Base-by-base conservation (phyloP, 2,888 invertebrate genomes). In the Belgica antarctica region DNA sequence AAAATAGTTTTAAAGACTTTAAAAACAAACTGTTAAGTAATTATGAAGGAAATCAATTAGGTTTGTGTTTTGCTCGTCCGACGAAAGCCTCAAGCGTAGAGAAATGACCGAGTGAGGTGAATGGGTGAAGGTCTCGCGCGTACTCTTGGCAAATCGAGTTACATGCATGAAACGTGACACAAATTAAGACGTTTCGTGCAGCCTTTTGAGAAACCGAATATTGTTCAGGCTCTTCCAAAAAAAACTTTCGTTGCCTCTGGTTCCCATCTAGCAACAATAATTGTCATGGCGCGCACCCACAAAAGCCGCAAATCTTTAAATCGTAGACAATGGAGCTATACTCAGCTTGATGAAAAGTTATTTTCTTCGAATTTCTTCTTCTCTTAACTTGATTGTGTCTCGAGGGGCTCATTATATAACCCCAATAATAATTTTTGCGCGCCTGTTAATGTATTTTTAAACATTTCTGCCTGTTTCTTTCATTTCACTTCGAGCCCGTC, bases 401-500 rank as follows among this genome's bases (percentile, higher is more conserved):
- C 52, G 22, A 17, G 22, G 52, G 52, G 22, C 47, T 47, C 47
- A 41, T 66, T 66, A 47, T 19, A 47, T 66, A 66, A 66, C 65
- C 65, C 27, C 68, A 68, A 68, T 68, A n/a, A n/a, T n/a, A n/a
- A n/a, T 52, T 68, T 59, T 59, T 57, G 52, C 68, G 68, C 68
- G 57, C 68, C 52, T 66, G 47, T 41, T 41, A 63, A 63, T 52
- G 52, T 52, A 52, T 52, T 52, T 52, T 52, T 52, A 52, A 52
- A 52, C 52, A 52, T 52, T 52, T 52, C 22, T 52, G 27, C 59
- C 25, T 15, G 59, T 27, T 25, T 59, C 27, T 59, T 59, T 12
- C 27, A 59, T 27, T 10, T 27, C 59, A 10, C 27, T 24, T 22
- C 12, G 15, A 41, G 12, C 41, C 22, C 52, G 19, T 41, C 47